Evolutionary conservation across 2,797 vertebrate genomes (phyloP).

Genomic region (Glossophaga mutica): DNA sequence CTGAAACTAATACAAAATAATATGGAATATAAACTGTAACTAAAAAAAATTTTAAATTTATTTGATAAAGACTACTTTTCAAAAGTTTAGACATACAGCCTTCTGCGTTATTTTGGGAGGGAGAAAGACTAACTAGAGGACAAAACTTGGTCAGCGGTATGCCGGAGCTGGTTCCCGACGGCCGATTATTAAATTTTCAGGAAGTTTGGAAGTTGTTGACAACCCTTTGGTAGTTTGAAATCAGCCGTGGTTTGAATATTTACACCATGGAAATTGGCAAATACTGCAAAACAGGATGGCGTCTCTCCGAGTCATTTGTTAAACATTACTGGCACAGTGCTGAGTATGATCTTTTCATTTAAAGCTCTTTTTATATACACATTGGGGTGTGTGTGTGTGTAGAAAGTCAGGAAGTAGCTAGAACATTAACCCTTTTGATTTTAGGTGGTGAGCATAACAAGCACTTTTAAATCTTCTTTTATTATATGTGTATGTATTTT

Average conservation of each 20-base stretch:
- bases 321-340: not conserved
- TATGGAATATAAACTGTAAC: not conserved
- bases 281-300: not conserved
- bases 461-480: not conserved
- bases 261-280: conserved; percentile 20
- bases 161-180: not conserved
- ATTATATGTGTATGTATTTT: not conserved
- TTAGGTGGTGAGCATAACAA: not conserved
- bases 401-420: conserved; percentile 4
- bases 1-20: not conserved
- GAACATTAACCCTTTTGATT: conserved; percentile 4
- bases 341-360: not conserved
- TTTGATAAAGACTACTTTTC: conserved; percentile 33
- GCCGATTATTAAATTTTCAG: not conserved
- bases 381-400: not conserved
- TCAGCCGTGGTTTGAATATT: not conserved
- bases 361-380: not conserved
- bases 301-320: not conserved
- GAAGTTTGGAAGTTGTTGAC: conserved; percentile 31
- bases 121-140: not conserved
- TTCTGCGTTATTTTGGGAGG: not conserved
- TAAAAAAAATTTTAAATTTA: not conserved
- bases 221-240: not conserved
- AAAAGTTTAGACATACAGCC: conserved; percentile 5
- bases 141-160: not conserved